Base-by-base conservation (phyloP, 37 sponge, comb jelly and placozoan species). In the Geodia barretti region DNA sequence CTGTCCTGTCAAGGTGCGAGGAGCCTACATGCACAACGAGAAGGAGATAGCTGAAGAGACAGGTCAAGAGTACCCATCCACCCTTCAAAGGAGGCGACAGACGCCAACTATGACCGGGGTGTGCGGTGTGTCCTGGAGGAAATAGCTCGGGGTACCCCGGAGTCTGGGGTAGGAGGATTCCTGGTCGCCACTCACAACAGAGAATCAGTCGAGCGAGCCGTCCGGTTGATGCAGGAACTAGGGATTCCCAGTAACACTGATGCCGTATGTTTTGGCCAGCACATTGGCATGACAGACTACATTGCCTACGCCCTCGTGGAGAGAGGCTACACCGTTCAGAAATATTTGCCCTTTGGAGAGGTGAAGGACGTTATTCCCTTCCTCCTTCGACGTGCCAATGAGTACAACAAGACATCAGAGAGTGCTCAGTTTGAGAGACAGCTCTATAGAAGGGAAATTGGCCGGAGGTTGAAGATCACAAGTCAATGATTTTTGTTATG, bases 11-110 rank as follows among this genome's bases (percentile, higher is more conserved):
- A 26, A 68, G 77, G 94, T 94, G 24, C 80, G 96, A 1, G 96
- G 96, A 63, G 92, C 92, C 41, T 95, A 95, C 79, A 76, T 95
- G 84, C 88, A 92, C 28, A 83, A 92, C n/a, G 96, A 95, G 83
- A 77, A 83, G 30, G 14, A 60, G 1, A 41, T 78, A 24, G 92
- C 96, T 2, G 66, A 31, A 17, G 62, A 64, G n/a, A 61, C 58
- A 26, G 84, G 84, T 29, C 31, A 71, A n/a, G n/a, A n/a, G n/a
- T n/a, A n/a, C 93, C 97, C 0, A 59, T 96, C 9, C 91, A 90
- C 64, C 68, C 76, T 14, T 83, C 74, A 35, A 92, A 96, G 35
- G 20, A 60, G 42, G 83, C 84, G 70, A 96, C 97, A 37, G 88
- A 90, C 78, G 29, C 14, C 25, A 80, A 79, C 68, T 96, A 96